Base-by-base conservation (phyloP, 2,797 vertebrate genomes). In the Semaprochilodus insignis region DNA sequence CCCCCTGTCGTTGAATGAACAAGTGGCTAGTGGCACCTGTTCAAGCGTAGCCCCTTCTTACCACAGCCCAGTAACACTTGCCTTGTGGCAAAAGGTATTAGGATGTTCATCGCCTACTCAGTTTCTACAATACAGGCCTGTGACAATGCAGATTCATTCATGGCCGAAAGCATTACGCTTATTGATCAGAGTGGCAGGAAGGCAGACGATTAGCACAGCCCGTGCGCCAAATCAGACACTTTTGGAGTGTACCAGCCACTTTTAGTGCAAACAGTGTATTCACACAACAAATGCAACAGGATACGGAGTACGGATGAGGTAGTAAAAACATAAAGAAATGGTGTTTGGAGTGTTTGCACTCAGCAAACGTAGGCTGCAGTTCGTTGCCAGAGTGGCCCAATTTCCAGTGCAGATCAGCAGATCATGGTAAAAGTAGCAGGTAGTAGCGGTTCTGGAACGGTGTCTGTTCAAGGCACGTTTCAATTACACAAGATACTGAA, bases 21-120 rank as follows among this genome's bases (percentile, higher is more conserved):
- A 71, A 62, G 81, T 70, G 69, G 85, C 88, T 85, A 52, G 77
- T 87, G 82, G 80, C 90, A 93, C 91, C 91, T 93, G 92, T 93
- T 92, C 90, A 90, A 87, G 78, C 74, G 76, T 59, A 60, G 48
- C 62, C 27, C 40, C 59, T 78, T 72, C 25, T 23, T 70, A 40
- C 57, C 78, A 78, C 81, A 82, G 77, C 48, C 2, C 51, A 72
- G 71, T 78, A 48, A 89, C 91, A 86, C 88, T 91, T 90, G 69
- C 54, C 55, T 77, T 82, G 74, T 51, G 44, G 66, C 74, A 23
- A 62, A 40, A 82, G 51, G 55, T 52, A 36, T 14, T 36, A 54
- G 74, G 52, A 3, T 44, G 66, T 13, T 69, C 66, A n/a, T 44
- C 67, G 59, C 81, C 75, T 52, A 78, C 81, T 16, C 67, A 54